Percentiles rank a stretch among this genome's conserved stretches.
phyloP scores from a whole-genome alignment of 2,888 invertebrate genomes.

The Macrosiphum euphorbiae region DNA sequence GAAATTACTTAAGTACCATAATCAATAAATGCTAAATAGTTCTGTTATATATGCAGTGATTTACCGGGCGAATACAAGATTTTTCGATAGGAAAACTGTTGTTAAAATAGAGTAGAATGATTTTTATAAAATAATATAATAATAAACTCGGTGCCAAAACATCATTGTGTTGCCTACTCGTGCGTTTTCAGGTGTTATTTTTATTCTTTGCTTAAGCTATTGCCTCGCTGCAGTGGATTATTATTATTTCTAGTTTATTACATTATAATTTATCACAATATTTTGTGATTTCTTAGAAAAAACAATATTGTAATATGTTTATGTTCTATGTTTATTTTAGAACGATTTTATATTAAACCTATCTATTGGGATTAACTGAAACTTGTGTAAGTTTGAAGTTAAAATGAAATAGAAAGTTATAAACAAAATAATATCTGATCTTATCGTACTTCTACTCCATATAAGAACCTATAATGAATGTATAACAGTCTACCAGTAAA shows the following conservation, averaged over 20 bases:
- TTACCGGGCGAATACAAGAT: neutral
- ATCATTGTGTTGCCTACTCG: neutral
- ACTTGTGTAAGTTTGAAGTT: neutral
- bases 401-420: neutral
- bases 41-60: neutral
- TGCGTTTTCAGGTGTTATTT: neutral
- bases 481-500: neutral
- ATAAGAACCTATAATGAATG: neutral
- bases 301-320: neutral
- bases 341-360: neutral
- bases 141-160: neutral
- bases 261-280: neutral
- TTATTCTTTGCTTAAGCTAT: neutral
- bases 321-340: neutral
- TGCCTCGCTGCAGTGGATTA: neutral
- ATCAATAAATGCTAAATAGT: neutral
- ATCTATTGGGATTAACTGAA: neutral
- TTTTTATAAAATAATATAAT: neutral
- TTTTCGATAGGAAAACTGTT: neutral
- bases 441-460: neutral
- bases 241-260: neutral
- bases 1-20: neutral
- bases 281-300: neutral
- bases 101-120: neutral
- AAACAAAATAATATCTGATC: neutral